Evolutionary conservation across 2,888 invertebrate species (phyloP).

Genomic region (Dinocampus coccinellae): DNA sequence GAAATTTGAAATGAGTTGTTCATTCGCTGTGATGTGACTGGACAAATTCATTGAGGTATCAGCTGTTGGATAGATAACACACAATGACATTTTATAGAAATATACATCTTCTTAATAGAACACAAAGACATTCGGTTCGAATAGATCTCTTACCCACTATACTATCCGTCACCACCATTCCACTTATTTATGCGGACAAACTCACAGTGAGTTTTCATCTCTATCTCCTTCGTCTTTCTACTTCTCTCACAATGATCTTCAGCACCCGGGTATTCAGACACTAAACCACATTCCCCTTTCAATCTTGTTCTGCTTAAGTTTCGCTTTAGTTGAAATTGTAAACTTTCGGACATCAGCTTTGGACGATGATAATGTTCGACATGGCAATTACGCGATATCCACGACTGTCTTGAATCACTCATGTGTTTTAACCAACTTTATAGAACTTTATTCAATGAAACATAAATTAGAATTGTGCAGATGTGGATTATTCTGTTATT

Average conservation of each 20-base stretch:
- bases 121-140: slow-evolving; percentile 35
- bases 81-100: slow-evolving; percentile 39
- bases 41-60: slow-evolving; percentile 30
- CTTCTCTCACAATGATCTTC: slow-evolving; percentile 10
- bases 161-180: too few species aligned
- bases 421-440: not conserved
- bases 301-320: slow-evolving; percentile 21
- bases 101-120: slow-evolving; percentile 29
- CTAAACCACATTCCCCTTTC: not conserved
- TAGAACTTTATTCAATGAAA: not conserved
- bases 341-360: slow-evolving; percentile 18
- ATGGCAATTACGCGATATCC: slow-evolving; percentile 15
- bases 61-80: slow-evolving; percentile 44
- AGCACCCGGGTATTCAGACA: not conserved
- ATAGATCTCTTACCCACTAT: too few species aligned
- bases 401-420: not conserved
- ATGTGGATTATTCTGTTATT: too few species aligned
- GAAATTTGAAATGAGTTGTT: too few species aligned
- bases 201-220: not conserved
- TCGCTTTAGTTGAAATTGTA: slow-evolving; percentile 17
- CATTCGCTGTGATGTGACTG: not conserved
- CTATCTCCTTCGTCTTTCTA: not conserved
- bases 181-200: too few species aligned
- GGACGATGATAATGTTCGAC: not conserved
- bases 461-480: not conserved